Percentiles rank a stretch among this genome's conserved stretches.
phyloP scores from a whole-genome alignment of 1,140 invertebrate species.

The Achatina immaculata region DNA sequence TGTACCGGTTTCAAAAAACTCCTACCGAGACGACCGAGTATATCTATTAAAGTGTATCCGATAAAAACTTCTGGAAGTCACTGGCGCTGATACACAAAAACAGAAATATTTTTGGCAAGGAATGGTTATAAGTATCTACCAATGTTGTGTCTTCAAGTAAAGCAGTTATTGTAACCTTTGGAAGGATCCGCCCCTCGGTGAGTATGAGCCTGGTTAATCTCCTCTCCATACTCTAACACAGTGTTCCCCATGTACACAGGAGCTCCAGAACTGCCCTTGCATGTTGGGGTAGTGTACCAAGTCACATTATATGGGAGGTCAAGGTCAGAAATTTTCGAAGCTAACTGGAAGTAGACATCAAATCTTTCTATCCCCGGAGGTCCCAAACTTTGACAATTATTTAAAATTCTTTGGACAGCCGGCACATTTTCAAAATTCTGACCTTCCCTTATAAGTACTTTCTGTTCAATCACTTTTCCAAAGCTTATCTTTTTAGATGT shows the following conservation, averaged over 20 bases:
- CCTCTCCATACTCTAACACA: slow-evolving; percentile 18
- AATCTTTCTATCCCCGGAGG: background rate
- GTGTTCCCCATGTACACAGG: slow-evolving; percentile 34
- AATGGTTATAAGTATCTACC: too few species aligned
- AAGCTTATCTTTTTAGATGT: slow-evolving; percentile 24
- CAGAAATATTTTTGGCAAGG: too few species aligned
- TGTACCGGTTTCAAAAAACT: too few species aligned
- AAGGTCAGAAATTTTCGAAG: background rate
- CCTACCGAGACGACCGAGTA: too few species aligned
- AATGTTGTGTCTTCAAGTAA: too few species aligned
- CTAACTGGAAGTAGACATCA: background rate
- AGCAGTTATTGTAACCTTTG: slow-evolving; percentile 16
- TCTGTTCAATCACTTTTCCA: slow-evolving; percentile 16
- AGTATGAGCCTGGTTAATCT: slow-evolving; percentile 24
- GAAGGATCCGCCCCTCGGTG: slow-evolving; percentile 1
- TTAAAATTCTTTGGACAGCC: background rate
- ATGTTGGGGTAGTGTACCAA: slow-evolving; percentile 23
- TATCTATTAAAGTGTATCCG: too few species aligned
- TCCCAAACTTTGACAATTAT: background rate
- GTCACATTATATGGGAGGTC: background rate
- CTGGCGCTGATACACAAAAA: too few species aligned
- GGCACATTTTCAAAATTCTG: background rate
- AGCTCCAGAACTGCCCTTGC: slow-evolving; percentile 28
- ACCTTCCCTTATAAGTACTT: background rate
- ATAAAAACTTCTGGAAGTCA: too few species aligned